Percentiles rank a stretch among this genome's conserved stretches.
Conservation (phyloP, 2,113 vertebrate species). For the Entosphenus tridentatus region DNA sequence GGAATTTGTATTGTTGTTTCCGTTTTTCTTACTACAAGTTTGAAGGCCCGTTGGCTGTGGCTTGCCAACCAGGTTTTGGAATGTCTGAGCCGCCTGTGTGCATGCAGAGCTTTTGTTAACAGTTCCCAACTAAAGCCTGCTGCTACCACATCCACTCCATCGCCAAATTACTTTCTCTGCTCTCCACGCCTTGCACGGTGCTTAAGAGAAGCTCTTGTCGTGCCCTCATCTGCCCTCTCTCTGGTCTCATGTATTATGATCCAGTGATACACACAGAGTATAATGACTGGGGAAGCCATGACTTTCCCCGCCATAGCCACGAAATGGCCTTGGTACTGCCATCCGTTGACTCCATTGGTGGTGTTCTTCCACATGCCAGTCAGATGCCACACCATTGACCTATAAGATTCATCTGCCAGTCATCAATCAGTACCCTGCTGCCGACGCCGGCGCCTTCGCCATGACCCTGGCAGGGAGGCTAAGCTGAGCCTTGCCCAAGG, state of each 20-base stretch:
- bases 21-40: background rate
- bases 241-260: background rate
- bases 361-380: background rate
- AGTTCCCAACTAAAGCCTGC: constrained; percentile 4
- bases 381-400: background rate
- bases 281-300: background rate
- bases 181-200: constrained; percentile 1
- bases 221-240: background rate
- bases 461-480: background rate
- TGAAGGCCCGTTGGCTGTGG: background rate
- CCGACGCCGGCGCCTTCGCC: background rate
- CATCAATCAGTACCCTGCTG: background rate
- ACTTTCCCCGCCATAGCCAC: background rate
- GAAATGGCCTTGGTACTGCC: background rate
- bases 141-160: background rate
- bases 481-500: background rate
- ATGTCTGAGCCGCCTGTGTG: background rate
- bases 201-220: background rate
- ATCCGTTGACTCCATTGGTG: background rate
- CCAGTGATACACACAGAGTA: background rate
- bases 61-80: background rate
- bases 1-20: background rate
- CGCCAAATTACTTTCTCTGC: background rate
- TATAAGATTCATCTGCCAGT: background rate
- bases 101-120: background rate